Percentiles rank a stretch among this genome's conserved stretches.
These are phyloP conservation scores for Orthosia cruda DNA, from an alignment of 2,888 invertebrate species.

Conservation along the genomic window DNA sequence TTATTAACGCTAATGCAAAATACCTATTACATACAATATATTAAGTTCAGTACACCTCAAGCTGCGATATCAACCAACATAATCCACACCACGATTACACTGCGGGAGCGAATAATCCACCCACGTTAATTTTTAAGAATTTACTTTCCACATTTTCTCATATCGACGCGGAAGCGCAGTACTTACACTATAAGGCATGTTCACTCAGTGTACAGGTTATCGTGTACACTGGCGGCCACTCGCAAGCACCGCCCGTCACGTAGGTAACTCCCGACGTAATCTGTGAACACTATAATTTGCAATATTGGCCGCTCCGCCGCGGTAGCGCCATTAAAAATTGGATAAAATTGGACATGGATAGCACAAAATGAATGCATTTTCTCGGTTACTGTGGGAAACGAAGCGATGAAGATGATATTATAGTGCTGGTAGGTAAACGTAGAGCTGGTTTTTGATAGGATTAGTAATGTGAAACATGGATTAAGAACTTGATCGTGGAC, in stretches of 20 bases:
- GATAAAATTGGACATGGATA: slow-evolving; percentile 86
- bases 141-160: slow-evolving; percentile 41
- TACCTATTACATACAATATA: slow-evolving; percentile 8
- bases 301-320: slow-evolving; percentile 85
- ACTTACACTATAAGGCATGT: slow-evolving; percentile 47
- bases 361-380: slow-evolving; percentile 80
- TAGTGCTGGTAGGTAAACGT: slow-evolving; percentile 30
- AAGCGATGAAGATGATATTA: slow-evolving; percentile 54
- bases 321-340: slow-evolving; percentile 86
- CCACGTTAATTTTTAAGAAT: slow-evolving; percentile 23
- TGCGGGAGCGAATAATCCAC: slow-evolving; percentile 12
- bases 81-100: slow-evolving; percentile 14
- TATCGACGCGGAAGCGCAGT: slow-evolving; percentile 51
- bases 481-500: slow-evolving; percentile 3
- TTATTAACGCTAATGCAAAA: slow-evolving; percentile 24
- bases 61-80: slow-evolving; percentile 16
- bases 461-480: slow-evolving; percentile 42
- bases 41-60: slow-evolving; percentile 8
- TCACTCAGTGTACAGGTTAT: slow-evolving; percentile 39
- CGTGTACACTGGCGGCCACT: slow-evolving; percentile 57
- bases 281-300: slow-evolving; percentile 89
- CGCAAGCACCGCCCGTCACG: slow-evolving; percentile 75
- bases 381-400: slow-evolving; percentile 77
- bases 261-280: slow-evolving; percentile 83
- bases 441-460: slow-evolving; percentile 24